Conservation (phyloP, 2,888 invertebrate genomes). For the Harpalus rufipes region DNA sequence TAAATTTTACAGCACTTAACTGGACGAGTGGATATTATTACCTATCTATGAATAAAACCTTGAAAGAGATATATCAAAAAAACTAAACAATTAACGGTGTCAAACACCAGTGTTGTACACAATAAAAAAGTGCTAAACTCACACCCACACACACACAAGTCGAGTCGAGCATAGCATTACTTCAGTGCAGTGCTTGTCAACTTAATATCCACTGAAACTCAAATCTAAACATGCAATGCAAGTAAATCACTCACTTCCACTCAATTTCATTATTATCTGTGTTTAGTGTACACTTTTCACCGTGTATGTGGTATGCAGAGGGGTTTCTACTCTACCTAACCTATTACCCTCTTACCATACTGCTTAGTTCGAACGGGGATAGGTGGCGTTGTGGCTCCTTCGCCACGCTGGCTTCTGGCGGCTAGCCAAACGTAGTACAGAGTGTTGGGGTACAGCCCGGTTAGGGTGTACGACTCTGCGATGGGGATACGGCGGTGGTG, state of each 20-base stretch:
- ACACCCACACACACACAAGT: slow-evolving; percentile 31
- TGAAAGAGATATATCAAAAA: slow-evolving; percentile 18
- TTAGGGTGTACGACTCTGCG: slow-evolving; percentile 91
- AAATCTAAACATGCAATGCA: slow-evolving; percentile 72
- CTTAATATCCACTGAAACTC: slow-evolving; percentile 76
- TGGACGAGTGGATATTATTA: not conserved
- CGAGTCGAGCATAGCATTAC: slow-evolving; percentile 70
- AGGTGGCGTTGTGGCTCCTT: slow-evolving; percentile 96
- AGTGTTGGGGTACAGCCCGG: slow-evolving; percentile 96
- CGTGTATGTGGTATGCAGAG: slow-evolving; percentile 64
- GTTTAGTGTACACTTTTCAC: slow-evolving; percentile 60
- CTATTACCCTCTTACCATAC: slow-evolving; percentile 90
- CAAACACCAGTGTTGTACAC: slow-evolving; percentile 6
- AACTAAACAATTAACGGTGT: not conserved
- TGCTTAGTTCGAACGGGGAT: slow-evolving; percentile 97
- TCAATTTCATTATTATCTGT: slow-evolving; percentile 67
- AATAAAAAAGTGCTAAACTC: slow-evolving; percentile 37
- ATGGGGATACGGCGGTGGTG: slow-evolving; percentile 91
- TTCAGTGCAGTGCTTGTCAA: slow-evolving; percentile 76
- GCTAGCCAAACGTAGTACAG: slow-evolving; percentile 98
- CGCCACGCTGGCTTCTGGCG: slow-evolving; percentile 94
- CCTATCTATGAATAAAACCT: slow-evolving; percentile 12
- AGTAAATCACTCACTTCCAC: slow-evolving; percentile 73
- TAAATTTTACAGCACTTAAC: slow-evolving; percentile 52
- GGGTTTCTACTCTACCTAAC: slow-evolving; percentile 29